Evolutionary conservation across 2,113 vertebrate species (phyloP).

Genomic region (Prionailurus bengalensis): DNA sequence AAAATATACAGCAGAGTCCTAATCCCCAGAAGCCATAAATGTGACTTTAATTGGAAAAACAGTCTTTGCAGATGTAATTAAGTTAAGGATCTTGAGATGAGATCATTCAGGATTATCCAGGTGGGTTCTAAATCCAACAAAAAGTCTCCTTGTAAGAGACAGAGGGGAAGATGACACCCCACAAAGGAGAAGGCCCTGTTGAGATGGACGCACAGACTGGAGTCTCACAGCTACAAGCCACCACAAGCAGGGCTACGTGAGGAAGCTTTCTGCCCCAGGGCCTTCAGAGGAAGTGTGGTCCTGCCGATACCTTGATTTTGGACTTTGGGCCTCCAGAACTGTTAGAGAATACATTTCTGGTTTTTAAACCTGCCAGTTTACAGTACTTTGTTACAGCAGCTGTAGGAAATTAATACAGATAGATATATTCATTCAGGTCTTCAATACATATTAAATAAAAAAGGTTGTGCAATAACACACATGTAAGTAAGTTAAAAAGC

Average conservation of each 20-base stretch:
- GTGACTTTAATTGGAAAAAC: background rate
- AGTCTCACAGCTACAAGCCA: background rate
- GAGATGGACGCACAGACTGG: background rate
- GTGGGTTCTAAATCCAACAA: background rate
- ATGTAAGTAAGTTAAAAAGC: background rate
- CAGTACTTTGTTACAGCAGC: background rate
- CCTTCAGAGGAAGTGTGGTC: background rate
- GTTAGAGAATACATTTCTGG: background rate
- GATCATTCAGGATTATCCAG: background rate
- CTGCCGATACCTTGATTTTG: background rate
- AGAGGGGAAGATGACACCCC: background rate
- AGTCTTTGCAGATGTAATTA: constrained; percentile 20
- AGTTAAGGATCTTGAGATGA: constrained; percentile 1
- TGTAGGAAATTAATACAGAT: background rate
- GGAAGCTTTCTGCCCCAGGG: background rate
- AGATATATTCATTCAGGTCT: background rate
- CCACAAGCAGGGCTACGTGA: background rate
- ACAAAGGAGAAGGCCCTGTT: background rate
- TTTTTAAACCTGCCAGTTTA: background rate
- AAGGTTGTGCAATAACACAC: background rate
- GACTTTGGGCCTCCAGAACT: background rate
- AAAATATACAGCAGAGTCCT: background rate
- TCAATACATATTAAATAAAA: background rate
- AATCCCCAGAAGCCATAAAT: background rate
- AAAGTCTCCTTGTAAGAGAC: background rate